Percentiles rank a stretch among this genome's conserved stretches.
These are phyloP conservation scores for Fragum fragum DNA, from an alignment of 2,888 invertebrate genomes.

Conservation along the genomic window DNA sequence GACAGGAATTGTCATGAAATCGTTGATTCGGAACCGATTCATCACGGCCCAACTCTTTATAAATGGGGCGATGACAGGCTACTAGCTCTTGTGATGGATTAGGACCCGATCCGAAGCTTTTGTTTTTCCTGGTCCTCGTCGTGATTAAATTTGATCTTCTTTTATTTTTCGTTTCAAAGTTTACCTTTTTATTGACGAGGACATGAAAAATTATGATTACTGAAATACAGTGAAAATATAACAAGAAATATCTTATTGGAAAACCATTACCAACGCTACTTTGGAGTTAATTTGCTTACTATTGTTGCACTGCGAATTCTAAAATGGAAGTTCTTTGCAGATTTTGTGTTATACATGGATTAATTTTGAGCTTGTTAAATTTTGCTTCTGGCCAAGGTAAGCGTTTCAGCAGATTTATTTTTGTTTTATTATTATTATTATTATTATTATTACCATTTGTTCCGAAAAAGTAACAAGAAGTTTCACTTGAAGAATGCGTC, in stretches of 20 bases:
- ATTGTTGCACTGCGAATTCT: too few species aligned
- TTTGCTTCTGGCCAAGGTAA: neutral
- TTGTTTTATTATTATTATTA: too few species aligned
- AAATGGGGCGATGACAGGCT: neutral
- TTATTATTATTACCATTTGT: too few species aligned
- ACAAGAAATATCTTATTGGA: too few species aligned
- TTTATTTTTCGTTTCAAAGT: neutral
- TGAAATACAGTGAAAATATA: too few species aligned
- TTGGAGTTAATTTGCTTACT: too few species aligned
- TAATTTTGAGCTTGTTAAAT: neutral
- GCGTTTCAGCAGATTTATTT: too few species aligned
- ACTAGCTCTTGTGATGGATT: constrained; percentile 21
- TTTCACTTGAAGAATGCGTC: too few species aligned
- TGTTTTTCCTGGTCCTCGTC: neutral
- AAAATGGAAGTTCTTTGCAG: neutral
- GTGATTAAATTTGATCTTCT: neutral
- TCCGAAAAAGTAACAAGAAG: too few species aligned
- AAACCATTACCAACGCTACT: too few species aligned
- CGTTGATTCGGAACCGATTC: constrained; percentile 23
- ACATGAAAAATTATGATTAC: too few species aligned
- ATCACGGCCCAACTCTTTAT: constrained; percentile 19
- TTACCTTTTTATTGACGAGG: too few species aligned
- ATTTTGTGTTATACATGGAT: neutral
- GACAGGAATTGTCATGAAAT: constrained; percentile 18
- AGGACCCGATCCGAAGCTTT: neutral